Conservation (phyloP, 2,797 vertebrate genomes). For the Rhadinocentrus ornatus region DNA sequence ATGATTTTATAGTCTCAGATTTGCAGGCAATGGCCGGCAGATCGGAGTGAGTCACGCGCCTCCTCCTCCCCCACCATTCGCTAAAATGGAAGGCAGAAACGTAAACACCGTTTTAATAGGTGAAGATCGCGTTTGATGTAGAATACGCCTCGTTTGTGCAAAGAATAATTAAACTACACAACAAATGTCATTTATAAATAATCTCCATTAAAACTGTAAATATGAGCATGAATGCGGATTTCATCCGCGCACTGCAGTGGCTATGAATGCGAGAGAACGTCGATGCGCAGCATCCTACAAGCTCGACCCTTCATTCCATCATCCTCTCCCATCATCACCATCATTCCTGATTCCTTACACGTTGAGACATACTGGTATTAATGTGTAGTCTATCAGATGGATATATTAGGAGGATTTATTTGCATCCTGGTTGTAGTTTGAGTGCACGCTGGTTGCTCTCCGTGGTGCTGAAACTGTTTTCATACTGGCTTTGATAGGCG, state of each 20-base stretch:
- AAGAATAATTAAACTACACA: background rate
- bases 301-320: constrained; percentile 50
- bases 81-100: constrained; percentile 72
- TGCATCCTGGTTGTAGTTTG: background rate
- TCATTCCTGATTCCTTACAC: background rate
- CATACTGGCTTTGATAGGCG: constrained; percentile 54
- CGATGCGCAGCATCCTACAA: constrained; percentile 41
- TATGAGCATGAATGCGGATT: no score
- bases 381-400: no score
- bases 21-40: constrained; percentile 57
- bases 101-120: constrained; percentile 70
- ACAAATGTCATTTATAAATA: background rate
- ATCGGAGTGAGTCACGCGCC: constrained; percentile 37
- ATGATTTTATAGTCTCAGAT: constrained; percentile 34
- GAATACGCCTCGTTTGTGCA: background rate
- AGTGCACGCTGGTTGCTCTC: constrained; percentile 64
- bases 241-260: constrained; percentile 18
- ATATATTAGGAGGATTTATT: background rate
- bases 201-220: background rate
- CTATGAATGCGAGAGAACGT: background rate
- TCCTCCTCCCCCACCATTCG: constrained; percentile 38
- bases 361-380: background rate
- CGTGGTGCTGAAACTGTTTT: constrained; percentile 78
- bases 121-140: constrained; percentile 59
- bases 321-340: constrained; percentile 6